Evolutionary conservation across 2,113 vertebrate species (phyloP).

Genomic region (Halcyon malimbica): DNA sequence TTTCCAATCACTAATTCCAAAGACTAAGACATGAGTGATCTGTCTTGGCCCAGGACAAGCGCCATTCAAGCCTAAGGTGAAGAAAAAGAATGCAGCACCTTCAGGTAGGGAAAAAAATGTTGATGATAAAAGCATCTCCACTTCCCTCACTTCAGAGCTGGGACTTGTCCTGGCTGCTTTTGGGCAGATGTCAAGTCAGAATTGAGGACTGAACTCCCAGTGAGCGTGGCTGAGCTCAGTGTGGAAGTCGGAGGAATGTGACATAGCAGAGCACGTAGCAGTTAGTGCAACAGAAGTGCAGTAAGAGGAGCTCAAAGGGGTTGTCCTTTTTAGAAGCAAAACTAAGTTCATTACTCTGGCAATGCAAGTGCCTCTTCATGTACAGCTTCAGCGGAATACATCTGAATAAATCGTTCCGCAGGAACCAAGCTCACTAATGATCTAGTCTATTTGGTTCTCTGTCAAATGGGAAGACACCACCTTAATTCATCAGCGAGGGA

Average conservation of each 20-base stretch:
- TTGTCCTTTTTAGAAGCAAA: neutral
- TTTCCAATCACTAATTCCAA: neutral
- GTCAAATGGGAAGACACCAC: neutral
- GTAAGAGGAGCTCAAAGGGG: neutral
- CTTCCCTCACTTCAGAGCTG: neutral
- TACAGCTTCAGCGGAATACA: neutral
- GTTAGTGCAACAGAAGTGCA: neutral
- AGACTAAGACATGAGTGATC: neutral
- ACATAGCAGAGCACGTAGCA: neutral
- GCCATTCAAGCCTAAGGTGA: neutral
- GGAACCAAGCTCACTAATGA: neutral
- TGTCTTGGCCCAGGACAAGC: neutral
- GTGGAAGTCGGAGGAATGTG: neutral
- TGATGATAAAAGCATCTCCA: neutral
- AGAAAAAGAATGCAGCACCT: neutral
- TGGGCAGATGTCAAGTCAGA: neutral
- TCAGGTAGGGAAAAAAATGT: accelerated
- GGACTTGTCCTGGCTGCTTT: neutral
- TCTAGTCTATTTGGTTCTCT: neutral
- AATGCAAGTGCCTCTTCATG: neutral
- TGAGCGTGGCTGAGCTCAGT: neutral
- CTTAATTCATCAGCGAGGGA: neutral
- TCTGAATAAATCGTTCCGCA: neutral
- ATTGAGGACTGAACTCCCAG: neutral
- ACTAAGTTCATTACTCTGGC: neutral